Base-by-base conservation (phyloP, 2,113 vertebrate genomes). In the Pedionomus torquatus region DNA sequence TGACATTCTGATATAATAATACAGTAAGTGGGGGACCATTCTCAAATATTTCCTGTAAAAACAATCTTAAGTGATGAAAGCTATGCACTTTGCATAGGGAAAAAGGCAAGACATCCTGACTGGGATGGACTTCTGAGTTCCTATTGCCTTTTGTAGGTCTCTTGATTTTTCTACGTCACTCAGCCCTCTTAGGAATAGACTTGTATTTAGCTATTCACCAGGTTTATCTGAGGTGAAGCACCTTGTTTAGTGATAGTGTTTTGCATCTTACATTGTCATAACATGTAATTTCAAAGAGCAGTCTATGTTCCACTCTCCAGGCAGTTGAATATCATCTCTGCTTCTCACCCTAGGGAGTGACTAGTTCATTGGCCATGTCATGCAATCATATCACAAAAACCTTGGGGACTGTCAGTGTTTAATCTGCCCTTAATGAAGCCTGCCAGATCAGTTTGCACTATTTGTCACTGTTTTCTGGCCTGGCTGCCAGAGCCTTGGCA, bases 351-450 rank as follows among this genome's bases (percentile, higher is more conserved):
- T 78, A 54, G 86, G 80, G 94, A 97, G 48, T 64, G 52, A 84
- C 71, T 91, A 81, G 92, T 89, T 94, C 88, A 87, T 33, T 94
- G 72, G 80, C 90, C 55, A 70, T 94, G 69, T 94, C 92, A 92
- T 95, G 72, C 89, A 96, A 89, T 92, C 83, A 89, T 93, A 94
- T 92, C 80, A 75, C 88, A 93, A 95, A 97, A 96, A 81, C 88
- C 90, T 92, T 88, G 86, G 90, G 90, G 93, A 95, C 79, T 93
- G 87, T 94, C 93, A 85, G 30, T 85, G 78, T 93, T 95, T 96
- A 97, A 97, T 97, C 85, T 95, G 80, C 79, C 86, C 69, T 78
- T 95, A 96, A 93, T 81, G 86, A 97, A 92, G 69, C 39, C 88
- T 95, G 86, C 76, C 92, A 93, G 95, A 97, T 97, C 92, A 89